Percentiles rank a stretch among this genome's conserved stretches.
Evolutionary conservation across 2,888 invertebrate species (phyloP).

Genomic region (Drosophila antonietae): DNA sequence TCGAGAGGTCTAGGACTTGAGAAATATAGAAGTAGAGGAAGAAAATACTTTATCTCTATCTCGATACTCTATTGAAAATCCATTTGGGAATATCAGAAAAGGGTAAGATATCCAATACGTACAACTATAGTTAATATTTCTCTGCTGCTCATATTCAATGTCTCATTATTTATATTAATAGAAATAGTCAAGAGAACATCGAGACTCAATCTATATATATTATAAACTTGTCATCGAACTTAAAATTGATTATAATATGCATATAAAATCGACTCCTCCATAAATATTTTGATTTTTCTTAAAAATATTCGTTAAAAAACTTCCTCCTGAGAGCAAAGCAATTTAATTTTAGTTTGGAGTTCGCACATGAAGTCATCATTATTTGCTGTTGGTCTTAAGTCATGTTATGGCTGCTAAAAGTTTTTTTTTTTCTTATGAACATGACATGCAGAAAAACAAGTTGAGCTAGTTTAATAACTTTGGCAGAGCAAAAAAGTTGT

Average conservation of each 20-base stretch:
- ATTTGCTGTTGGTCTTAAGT: neutral
- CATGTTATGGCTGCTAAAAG: conserved; percentile 5
- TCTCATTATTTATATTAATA: neutral
- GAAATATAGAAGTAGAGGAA: too few relatives aligned
- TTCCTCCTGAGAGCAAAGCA: neutral
- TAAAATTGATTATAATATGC: neutral
- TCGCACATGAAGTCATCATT: neutral
- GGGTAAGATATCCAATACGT: too few relatives aligned
- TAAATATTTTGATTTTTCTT: neutral
- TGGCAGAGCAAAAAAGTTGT: neutral
- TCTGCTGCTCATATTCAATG: neutral
- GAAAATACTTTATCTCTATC: too few relatives aligned
- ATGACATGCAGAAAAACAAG: conserved; percentile 7
- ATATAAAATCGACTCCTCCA: neutral
- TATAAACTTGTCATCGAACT: neutral
- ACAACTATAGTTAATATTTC: neutral
- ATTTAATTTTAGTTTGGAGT: neutral
- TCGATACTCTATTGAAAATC: too few relatives aligned
- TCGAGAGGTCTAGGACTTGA: too few relatives aligned
- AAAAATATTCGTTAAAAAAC: neutral
- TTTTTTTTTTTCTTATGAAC: conserved; percentile 8
- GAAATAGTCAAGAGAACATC: neutral
- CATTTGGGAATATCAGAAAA: too few relatives aligned
- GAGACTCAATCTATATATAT: neutral
- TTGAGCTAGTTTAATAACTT: conserved; percentile 14